Percentiles rank a stretch among this genome's conserved stretches.
These are phyloP conservation scores for Drosophila stalkeri DNA, from an alignment of 2,888 invertebrate species.

Conservation along the genomic window DNA sequence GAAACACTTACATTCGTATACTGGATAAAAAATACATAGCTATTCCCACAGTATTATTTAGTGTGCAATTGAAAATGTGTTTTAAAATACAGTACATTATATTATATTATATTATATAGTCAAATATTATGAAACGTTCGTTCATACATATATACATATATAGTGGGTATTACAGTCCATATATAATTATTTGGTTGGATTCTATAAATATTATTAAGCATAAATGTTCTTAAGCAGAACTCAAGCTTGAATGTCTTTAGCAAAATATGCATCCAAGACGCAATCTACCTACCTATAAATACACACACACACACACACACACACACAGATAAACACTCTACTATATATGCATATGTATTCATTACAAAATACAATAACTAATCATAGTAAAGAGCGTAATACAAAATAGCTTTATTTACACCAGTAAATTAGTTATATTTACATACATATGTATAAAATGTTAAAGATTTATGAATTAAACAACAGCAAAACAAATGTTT, in stretches of 20 bases:
- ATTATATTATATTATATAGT: constrained; percentile 22
- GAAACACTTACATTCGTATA: constrained; percentile 13
- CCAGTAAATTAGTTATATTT: constrained; percentile 64
- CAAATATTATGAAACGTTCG: constrained; percentile 4
- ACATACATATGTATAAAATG: constrained; percentile 47
- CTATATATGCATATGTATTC: constrained; percentile 41
- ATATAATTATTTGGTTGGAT: constrained; percentile 7
- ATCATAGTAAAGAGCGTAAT: constrained; percentile 59
- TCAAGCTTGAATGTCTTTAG: constrained; percentile 23
- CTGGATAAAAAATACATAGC: constrained; percentile 25
- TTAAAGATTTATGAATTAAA: constrained; percentile 57
- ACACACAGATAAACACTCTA: neutral
- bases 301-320: constrained; percentile 4
- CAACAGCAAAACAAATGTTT: constrained; percentile 17
- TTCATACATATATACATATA: constrained; percentile 2
- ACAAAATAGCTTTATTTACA: constrained; percentile 73
- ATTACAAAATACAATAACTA: constrained; percentile 58
- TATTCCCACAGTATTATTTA: constrained; percentile 59
- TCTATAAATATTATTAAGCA: neutral
- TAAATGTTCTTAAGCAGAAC: constrained; percentile 12
- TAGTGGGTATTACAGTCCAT: constrained; percentile 7
- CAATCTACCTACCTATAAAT: constrained; percentile 2
- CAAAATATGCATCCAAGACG: neutral
- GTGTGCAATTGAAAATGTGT: constrained; percentile 53
- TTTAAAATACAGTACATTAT: constrained; percentile 10